Evolutionary conservation across 2,797 vertebrate species (phyloP).

Genomic region (Nannoperca australis): DNA sequence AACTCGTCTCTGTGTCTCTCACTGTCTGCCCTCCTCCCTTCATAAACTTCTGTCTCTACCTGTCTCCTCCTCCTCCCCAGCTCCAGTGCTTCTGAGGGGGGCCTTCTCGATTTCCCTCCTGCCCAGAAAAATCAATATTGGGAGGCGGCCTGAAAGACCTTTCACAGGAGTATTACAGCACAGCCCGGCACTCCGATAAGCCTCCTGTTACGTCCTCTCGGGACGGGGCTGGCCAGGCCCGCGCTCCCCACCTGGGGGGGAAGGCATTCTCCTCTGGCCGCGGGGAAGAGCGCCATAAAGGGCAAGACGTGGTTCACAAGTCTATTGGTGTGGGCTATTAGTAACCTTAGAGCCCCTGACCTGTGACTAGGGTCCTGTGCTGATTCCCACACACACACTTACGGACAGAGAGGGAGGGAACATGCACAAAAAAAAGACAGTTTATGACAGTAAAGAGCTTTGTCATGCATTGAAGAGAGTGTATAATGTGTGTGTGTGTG

Average conservation of each 20-base stretch:
- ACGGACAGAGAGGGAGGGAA: constrained; percentile 48
- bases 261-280: constrained; percentile 82
- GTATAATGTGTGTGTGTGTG: constrained; percentile 52
- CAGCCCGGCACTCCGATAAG: constrained; percentile 85
- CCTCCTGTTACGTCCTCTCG: constrained; percentile 86
- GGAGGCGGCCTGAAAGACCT: constrained; percentile 85
- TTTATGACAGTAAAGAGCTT: constrained; percentile 78
- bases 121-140: constrained; percentile 85
- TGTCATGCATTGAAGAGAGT: constrained; percentile 70
- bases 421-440: constrained; percentile 60
- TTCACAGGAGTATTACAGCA: constrained; percentile 90
- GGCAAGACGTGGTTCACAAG: constrained; percentile 81
- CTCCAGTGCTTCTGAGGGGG: constrained; percentile 66
- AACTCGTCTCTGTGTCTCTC: constrained; percentile 20
- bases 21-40: constrained; percentile 15
- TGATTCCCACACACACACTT: constrained; percentile 83
- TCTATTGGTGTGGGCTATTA: constrained; percentile 86
- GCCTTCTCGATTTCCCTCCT: constrained; percentile 81
- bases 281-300: constrained; percentile 85
- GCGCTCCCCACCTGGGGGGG: constrained; percentile 80
- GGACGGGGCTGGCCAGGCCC: constrained; percentile 82
- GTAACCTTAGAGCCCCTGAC: constrained; percentile 87
- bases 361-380: constrained; percentile 86
- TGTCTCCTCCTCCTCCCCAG: constrained; percentile 56
- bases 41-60: constrained; percentile 62